Conservation (phyloP, 2,797 vertebrate genomes). For the Triplophysa bombifrons region DNA sequence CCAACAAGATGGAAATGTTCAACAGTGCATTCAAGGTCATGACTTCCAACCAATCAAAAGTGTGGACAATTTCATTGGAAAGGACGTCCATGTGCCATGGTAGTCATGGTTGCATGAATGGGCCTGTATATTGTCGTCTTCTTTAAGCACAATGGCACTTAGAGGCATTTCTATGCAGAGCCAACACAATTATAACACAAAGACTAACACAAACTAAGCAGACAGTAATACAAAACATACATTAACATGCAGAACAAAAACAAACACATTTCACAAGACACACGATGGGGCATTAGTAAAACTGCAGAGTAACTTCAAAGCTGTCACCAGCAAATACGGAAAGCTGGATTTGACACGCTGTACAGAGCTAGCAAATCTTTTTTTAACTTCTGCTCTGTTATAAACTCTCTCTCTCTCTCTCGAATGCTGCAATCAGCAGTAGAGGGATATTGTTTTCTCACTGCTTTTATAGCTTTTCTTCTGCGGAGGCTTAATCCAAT, state of each 20-base stretch:
- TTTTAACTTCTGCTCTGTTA: neutral
- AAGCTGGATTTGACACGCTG: slow-evolving; percentile 26
- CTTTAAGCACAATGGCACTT: neutral
- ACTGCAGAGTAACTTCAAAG: slow-evolving; percentile 59
- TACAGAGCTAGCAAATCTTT: slow-evolving; percentile 33
- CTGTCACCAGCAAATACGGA: slow-evolving; percentile 55
- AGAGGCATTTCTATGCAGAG: slow-evolving; percentile 10
- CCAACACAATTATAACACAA: neutral
- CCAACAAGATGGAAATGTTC: neutral
- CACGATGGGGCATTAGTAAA: slow-evolving; percentile 45
- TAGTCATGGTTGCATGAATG: slow-evolving; percentile 8
- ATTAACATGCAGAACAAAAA: neutral
- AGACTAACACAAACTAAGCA: neutral
- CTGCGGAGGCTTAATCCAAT: slow-evolving; percentile 25
- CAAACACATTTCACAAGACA: slow-evolving; percentile 37
- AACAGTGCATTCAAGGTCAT: neutral
- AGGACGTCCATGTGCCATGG: slow-evolving; percentile 3
- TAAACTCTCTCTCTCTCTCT: slow-evolving; percentile 1
- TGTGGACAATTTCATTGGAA: neutral
- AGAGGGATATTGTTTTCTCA: slow-evolving; percentile 32
- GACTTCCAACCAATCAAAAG: neutral
- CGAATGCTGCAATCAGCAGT: slow-evolving; percentile 41
- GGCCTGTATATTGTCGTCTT: neutral
- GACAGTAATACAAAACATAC: neutral
- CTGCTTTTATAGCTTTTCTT: slow-evolving; percentile 6